These are phyloP conservation scores for Drosophila pallidifrons DNA, from an alignment of 1,140 invertebrate species.

Conservation along the genomic window DNA sequence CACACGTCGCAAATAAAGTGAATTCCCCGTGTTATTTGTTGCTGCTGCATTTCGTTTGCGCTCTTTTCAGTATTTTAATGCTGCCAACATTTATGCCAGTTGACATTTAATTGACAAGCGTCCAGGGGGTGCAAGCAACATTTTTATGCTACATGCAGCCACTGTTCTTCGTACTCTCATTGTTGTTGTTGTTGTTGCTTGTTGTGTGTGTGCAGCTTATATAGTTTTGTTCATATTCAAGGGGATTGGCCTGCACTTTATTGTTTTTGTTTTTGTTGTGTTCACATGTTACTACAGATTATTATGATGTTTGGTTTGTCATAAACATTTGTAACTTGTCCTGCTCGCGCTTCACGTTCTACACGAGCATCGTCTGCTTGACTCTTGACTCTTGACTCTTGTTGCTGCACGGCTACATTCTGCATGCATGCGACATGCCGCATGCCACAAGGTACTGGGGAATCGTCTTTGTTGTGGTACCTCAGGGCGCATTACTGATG, in stretches of 20 bases:
- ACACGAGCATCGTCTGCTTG: neutral
- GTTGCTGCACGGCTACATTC: slow-evolving; percentile 11
- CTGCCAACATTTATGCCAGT: slow-evolving; percentile 74
- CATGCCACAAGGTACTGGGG: slow-evolving; percentile 15
- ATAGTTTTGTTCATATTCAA: slow-evolving; percentile 43
- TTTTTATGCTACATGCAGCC: slow-evolving; percentile 47
- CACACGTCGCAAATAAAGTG: neutral
- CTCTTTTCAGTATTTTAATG: slow-evolving; percentile 68
- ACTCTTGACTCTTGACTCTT: neutral
- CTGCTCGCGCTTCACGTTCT: slow-evolving; percentile 38
- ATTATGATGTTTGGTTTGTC: slow-evolving; percentile 82
- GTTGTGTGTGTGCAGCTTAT: slow-evolving; percentile 16
- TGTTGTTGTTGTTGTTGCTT: neutral
- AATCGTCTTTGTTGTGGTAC: slow-evolving; percentile 28
- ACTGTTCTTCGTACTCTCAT: neutral
- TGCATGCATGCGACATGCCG: slow-evolving; percentile 3
- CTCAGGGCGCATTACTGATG: slow-evolving; percentile 1
- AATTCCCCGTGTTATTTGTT: slow-evolving; percentile 9
- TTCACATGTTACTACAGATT: slow-evolving; percentile 67
- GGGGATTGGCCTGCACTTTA: slow-evolving; percentile 42
- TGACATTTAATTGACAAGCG: slow-evolving; percentile 81
- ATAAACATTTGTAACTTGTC: slow-evolving; percentile 82
- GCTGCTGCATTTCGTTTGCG: slow-evolving; percentile 7
- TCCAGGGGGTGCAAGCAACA: slow-evolving; percentile 24
- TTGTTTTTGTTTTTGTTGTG: slow-evolving; percentile 48